Evolutionary conservation across 30 jellyfish, hydroid and myxozoan genomes (phyloP).

Genomic region (Calvadosia cruxmelitensis): DNA sequence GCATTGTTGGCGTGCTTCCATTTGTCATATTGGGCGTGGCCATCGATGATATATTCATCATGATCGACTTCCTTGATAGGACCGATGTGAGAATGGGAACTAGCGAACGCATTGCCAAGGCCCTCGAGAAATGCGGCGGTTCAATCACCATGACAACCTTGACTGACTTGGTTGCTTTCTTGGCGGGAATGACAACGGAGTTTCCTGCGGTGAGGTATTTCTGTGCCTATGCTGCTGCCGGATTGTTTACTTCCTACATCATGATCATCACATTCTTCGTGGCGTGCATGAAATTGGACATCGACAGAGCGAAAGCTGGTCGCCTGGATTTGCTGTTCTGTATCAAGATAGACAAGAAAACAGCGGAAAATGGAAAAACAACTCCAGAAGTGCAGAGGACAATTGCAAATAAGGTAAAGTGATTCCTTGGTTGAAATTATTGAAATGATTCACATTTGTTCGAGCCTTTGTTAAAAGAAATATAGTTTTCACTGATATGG

Average conservation of each 20-base stretch:
- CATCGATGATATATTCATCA: conserved; percentile 82
- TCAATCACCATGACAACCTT: conserved; percentile 88
- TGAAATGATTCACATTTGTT: too few relatives aligned
- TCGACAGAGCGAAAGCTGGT: conserved; percentile 56
- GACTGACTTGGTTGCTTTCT: conserved; percentile 78
- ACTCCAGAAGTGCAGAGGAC: too few relatives aligned
- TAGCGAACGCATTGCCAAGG: conserved; percentile 45
- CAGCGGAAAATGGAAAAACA: conserved; percentile 22
- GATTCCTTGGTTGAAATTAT: too few relatives aligned
- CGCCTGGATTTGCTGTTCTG: conserved; percentile 38
- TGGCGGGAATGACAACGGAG: conserved; percentile 68
- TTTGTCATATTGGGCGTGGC: conserved; percentile 91
- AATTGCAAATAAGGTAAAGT: not conserved
- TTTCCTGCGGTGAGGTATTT: conserved; percentile 77
- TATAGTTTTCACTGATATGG: too few relatives aligned
- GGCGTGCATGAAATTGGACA: conserved; percentile 61
- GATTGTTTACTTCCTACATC: conserved; percentile 45
- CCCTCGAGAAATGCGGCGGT: conserved; percentile 70
- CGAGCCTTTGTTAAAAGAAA: too few relatives aligned
- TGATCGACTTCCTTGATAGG: conserved; percentile 67
- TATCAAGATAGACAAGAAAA: not conserved
- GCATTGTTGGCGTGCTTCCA: conserved; percentile 93
- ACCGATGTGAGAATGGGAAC: conserved; percentile 36
- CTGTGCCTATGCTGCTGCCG: conserved; percentile 75
- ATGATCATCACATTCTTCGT: conserved; percentile 62